Evolutionary conservation across 2,797 vertebrate species (phyloP).

Genomic region (Prunella strophiata): DNA sequence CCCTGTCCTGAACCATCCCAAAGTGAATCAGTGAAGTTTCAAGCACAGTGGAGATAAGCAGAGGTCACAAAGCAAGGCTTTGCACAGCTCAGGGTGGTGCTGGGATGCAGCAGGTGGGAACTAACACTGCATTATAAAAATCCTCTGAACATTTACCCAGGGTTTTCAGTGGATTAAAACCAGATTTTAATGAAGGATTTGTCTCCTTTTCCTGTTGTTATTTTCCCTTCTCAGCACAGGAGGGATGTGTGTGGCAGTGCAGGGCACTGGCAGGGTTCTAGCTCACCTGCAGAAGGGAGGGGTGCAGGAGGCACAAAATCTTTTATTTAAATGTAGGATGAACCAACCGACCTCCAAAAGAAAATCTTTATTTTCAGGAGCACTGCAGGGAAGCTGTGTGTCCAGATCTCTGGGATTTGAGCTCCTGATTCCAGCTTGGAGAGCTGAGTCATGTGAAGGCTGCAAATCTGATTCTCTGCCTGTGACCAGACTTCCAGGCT

Average conservation of each 20-base stretch:
- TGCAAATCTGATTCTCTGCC: neutral
- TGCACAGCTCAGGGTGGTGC: neutral
- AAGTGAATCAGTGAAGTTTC: neutral
- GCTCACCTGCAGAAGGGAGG: neutral
- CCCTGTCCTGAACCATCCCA: neutral
- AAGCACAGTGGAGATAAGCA: fast-evolving
- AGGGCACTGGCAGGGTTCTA: neutral
- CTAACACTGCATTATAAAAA: neutral
- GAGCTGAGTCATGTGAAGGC: conserved; percentile 35
- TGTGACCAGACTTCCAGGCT: conserved; percentile 26
- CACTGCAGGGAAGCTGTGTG: neutral
- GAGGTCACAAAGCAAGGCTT: neutral
- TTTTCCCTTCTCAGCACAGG: neutral
- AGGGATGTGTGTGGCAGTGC: neutral
- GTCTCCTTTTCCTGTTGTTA: neutral
- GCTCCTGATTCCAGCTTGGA: neutral
- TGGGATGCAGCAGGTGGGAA: neutral
- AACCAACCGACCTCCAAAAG: neutral
- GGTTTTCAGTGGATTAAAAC: neutral
- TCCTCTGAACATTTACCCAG: neutral
- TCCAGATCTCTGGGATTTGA: neutral
- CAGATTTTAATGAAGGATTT: neutral
- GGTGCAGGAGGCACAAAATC: neutral
- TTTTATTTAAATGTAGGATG: neutral
- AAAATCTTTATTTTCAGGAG: neutral